Base-by-base conservation (phyloP, 1,140 invertebrate genomes). In the Chionoecetes opilio region DNA sequence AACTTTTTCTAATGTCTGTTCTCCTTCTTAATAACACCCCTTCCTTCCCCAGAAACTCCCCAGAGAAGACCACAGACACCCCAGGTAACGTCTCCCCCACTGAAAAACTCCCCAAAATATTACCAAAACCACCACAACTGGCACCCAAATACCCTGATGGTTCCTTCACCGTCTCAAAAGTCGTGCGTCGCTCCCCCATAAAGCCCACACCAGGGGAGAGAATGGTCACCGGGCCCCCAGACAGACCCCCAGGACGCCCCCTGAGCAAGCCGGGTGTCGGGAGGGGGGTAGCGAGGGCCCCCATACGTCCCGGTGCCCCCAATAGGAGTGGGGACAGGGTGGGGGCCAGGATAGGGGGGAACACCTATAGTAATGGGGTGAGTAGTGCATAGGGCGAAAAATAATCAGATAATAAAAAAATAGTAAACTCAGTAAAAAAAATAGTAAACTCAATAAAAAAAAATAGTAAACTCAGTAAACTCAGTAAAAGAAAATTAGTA, bases 31-130 rank as follows among this genome's bases (percentile, higher is more conserved):
- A 17, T 53, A 53, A 53, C 46, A 53, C 46, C 46, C 11, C 46
- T 26, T 21, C 63, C n/a, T 21, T n/a, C 63, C 89, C 2, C 89
- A 91, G 89, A 29, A 91, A 91, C n/a, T 91, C 89, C 31, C 89
- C 89, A 63, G 89, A 91, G 35, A 91, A 91, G 31, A 6, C 35
- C 29, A 41, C 31, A 21, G 38, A 14, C 29, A 75, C 14, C 34
- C 89, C 14, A 31, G 21, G 63, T n/a, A 26, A 6, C 63, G 6
- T 75, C 3, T 26, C 63, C 6, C n/a, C 63, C 0, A 17, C 63
- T 8, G 63, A 75, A 5, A 75, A 75, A 26, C 63, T n/a, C 21
- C 63, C 21, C 63, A 26, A 75, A 21, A n/a, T n/a, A 75, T n/a
- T 75, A 21, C 29, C 89, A 3, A n/a, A 21, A n/a, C 26, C 29